Conservation (phyloP, 2,113 vertebrate species). For the Onychorhynchus coronatus region DNA sequence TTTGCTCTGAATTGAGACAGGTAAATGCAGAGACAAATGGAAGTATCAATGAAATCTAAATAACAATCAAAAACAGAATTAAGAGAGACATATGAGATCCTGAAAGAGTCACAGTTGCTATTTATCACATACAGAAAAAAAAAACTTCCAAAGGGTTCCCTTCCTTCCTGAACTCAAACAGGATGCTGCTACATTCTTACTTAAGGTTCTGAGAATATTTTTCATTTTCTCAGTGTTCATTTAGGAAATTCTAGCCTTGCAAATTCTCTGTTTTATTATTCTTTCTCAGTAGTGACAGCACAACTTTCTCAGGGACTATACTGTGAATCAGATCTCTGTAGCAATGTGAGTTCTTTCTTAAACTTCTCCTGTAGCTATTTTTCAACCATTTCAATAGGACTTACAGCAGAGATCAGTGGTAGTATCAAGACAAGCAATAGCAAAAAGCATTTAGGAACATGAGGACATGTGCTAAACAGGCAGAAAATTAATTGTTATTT, state of each 20-base stretch:
- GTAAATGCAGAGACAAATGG: neutral
- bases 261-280: neutral
- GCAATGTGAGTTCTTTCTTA: neutral
- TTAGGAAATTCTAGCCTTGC: neutral
- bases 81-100: neutral
- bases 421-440: neutral
- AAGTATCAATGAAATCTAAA: neutral
- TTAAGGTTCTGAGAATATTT: neutral
- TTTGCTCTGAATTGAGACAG: neutral
- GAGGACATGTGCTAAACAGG: neutral
- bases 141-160: neutral
- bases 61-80: neutral
- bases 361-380: neutral
- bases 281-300: neutral
- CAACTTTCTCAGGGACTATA: neutral
- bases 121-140: neutral
- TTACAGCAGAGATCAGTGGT: neutral
- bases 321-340: neutral
- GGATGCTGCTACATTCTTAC: neutral
- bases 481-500: neutral
- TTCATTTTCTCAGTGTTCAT: neutral
- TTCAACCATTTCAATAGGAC: neutral
- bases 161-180: neutral
- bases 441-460: neutral
- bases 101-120: neutral